Conservation (phyloP, 2,113 vertebrate genomes). For the Proteles cristata region DNA sequence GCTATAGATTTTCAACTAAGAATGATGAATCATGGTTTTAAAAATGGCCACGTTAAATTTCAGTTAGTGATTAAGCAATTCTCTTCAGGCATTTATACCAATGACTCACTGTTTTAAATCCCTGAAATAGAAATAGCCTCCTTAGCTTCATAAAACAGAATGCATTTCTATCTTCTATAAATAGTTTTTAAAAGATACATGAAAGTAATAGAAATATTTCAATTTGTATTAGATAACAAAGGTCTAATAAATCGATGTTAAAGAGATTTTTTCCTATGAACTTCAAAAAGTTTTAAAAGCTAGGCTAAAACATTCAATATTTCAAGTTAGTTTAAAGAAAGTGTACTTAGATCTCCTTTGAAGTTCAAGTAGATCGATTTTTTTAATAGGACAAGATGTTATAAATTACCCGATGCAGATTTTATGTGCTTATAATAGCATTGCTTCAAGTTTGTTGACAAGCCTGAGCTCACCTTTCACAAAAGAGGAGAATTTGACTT, state of each 20-base stretch:
- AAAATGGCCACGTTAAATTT: constrained; percentile 57
- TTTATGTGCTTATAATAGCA: not conserved
- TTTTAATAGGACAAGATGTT: not conserved
- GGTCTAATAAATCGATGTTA: not conserved
- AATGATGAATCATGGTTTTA: constrained; percentile 58
- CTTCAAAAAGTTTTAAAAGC: not conserved
- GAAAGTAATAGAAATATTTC: not conserved
- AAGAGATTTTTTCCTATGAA: not conserved
- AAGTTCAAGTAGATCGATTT: not conserved
- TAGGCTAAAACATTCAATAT: not conserved
- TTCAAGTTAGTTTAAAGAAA: not conserved
- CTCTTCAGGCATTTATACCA: constrained; percentile 44
- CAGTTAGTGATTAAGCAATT: constrained; percentile 45
- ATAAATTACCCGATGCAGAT: not conserved
- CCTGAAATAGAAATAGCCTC: not conserved
- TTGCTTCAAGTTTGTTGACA: not conserved
- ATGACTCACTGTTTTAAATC: not conserved
- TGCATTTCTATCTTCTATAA: not conserved
- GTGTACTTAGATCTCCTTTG: not conserved
- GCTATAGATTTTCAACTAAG: constrained; percentile 54
- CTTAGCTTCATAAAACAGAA: constrained; percentile 3
- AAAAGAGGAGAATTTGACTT: not conserved
- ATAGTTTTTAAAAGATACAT: not conserved
- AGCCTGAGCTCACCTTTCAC: not conserved
- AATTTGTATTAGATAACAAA: not conserved